These are phyloP conservation scores for Cyclophora punctaria DNA, from an alignment of 2,888 invertebrate genomes.

Conservation along the genomic window DNA sequence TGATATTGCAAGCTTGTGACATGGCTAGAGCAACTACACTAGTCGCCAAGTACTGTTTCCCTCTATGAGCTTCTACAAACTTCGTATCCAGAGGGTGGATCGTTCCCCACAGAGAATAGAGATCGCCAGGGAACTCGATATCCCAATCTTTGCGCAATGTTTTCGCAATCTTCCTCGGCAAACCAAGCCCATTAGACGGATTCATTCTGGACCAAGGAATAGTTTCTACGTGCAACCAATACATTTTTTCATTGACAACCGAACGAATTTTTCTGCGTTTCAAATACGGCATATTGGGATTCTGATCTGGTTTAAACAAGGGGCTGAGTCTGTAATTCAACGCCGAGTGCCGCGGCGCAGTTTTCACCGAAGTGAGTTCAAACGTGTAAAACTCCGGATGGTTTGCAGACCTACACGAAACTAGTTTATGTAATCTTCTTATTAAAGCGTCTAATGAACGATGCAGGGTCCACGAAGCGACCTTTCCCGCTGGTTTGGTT, in stretches of 20 bases:
- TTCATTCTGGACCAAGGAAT: constrained; percentile 62
- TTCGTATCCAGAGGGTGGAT: constrained; percentile 76
- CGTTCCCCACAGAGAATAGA: constrained; percentile 81
- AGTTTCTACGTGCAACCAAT: constrained; percentile 56
- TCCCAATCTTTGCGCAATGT: constrained; percentile 79
- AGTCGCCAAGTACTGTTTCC: constrained; percentile 78
- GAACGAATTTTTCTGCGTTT: constrained; percentile 40
- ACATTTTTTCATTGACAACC: constrained; percentile 66
- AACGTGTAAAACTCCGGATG: constrained; percentile 72
- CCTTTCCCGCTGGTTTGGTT: constrained; percentile 15
- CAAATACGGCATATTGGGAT: constrained; percentile 53
- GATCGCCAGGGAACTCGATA: constrained; percentile 79
- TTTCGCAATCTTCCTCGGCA: constrained; percentile 44
- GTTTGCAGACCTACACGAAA: constrained; percentile 27
- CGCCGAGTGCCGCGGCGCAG: constrained; percentile 64
- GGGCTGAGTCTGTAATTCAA: constrained; percentile 61
- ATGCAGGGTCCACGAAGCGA: constrained; percentile 68
- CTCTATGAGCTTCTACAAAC: constrained; percentile 72
- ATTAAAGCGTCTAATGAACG: constrained; percentile 45
- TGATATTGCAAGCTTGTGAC: constrained; percentile 73
- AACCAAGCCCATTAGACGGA: constrained; percentile 49
- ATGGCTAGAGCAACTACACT: constrained; percentile 76
- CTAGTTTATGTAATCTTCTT: constrained; percentile 39
- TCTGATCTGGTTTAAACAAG: constrained; percentile 54
- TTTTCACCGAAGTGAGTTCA: constrained; percentile 71